These are phyloP conservation scores for Phyllopteryx taeniolatus DNA, from an alignment of 2,113 vertebrate species.

Conservation along the genomic window DNA sequence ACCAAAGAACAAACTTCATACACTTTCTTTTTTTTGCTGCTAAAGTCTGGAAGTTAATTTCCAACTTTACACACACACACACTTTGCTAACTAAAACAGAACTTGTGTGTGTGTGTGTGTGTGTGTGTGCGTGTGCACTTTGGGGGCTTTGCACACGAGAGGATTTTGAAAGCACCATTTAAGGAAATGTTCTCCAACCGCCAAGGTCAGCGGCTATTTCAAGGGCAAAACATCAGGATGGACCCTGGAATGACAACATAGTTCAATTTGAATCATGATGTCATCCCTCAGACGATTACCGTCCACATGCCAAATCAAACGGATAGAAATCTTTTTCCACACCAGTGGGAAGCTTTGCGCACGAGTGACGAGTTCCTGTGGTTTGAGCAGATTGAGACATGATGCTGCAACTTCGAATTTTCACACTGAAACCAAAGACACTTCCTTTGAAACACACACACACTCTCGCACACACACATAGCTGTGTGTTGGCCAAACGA, in stretches of 20 bases:
- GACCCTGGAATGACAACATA: background rate
- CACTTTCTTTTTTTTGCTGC: background rate
- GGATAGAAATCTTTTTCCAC: background rate
- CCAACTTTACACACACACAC: background rate
- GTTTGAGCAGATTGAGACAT: background rate
- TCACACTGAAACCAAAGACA: constrained; percentile 8
- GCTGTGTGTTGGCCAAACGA: background rate
- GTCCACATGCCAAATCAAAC: background rate
- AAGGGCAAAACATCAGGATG: background rate
- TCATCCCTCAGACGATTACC: background rate
- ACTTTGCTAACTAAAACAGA: background rate
- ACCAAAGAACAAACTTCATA: background rate
- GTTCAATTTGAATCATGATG: background rate
- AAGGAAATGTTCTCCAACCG: constrained; percentile 28
- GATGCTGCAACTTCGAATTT: constrained; percentile 10
- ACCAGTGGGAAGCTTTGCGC: constrained; percentile 1
- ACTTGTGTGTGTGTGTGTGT: background rate
- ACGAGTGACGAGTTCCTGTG: constrained; percentile 23
- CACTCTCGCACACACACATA: constrained; percentile 1
- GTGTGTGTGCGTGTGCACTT: background rate
- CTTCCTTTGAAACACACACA: constrained; percentile 5
- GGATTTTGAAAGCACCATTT: constrained; percentile 34
- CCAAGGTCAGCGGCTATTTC: background rate
- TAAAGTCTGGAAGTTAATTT: background rate
- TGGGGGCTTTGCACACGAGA: background rate